Conservation (phyloP, 2,113 vertebrate species). For the Probosciger aterrimus region DNA sequence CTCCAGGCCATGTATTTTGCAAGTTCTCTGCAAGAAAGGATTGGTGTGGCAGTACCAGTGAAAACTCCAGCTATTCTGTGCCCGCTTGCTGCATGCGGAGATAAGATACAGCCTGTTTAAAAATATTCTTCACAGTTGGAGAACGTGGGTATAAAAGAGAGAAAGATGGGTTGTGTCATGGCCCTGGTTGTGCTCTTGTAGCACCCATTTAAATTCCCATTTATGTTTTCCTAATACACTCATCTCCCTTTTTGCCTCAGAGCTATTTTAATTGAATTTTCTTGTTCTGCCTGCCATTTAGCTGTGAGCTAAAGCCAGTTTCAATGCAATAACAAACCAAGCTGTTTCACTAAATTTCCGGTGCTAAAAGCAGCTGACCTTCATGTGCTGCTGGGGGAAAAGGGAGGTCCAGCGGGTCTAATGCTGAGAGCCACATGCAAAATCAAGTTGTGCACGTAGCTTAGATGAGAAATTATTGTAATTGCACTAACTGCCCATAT, state of each 20-base stretch:
- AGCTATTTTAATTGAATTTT: slow-evolving; percentile 54
- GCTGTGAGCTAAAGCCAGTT: neutral
- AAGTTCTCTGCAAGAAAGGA: neutral
- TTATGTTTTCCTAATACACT: slow-evolving; percentile 17
- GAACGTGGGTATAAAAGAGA: neutral
- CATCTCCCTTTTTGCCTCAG: slow-evolving; percentile 14
- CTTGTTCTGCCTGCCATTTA: slow-evolving; percentile 22
- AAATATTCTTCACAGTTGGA: neutral
- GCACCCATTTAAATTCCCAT: slow-evolving; percentile 1
- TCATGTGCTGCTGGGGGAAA: neutral
- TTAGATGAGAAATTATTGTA: neutral
- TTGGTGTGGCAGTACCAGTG: neutral
- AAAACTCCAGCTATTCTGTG: neutral
- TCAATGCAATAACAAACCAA: slow-evolving; percentile 19
- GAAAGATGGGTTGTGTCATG: neutral
- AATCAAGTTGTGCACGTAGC: neutral
- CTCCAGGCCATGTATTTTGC: neutral
- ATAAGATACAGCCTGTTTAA: neutral
- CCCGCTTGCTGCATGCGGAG: accelerated
- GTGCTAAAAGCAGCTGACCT: slow-evolving; percentile 32
- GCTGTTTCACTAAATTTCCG: slow-evolving; percentile 34
- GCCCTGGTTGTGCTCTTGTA: neutral
- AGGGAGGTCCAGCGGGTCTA: accelerated
- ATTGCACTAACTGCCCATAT: neutral
- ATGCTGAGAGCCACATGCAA: accelerated